These are phyloP conservation scores for Paedocypris micromegethes DNA, from an alignment of 2,797 vertebrate species.

Conservation along the genomic window DNA sequence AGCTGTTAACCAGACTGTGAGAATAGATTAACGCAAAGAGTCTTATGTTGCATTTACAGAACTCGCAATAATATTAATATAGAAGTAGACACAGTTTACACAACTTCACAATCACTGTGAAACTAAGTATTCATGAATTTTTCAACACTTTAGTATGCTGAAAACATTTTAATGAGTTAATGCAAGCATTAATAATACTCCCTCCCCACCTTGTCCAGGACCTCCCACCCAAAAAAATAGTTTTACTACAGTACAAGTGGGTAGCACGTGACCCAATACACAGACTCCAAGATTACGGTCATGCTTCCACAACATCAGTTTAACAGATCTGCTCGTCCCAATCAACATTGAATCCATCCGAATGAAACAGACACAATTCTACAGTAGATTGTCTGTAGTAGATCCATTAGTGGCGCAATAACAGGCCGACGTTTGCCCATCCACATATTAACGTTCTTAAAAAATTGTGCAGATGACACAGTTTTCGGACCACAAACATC, in stretches of 20 bases:
- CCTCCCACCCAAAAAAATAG: conserved; percentile 51
- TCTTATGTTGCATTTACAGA: too few relatives aligned
- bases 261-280: conserved; percentile 63
- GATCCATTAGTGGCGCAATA: not conserved
- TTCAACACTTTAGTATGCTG: conserved; percentile 54
- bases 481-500: conserved; percentile 56
- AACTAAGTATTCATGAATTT: not conserved
- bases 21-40: too few relatives aligned
- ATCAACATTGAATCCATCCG: conserved; percentile 40
- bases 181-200: conserved; percentile 65
- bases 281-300: conserved; percentile 59
- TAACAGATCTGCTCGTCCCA: not conserved
- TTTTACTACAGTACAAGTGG: conserved; percentile 61
- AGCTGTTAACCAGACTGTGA: too few relatives aligned
- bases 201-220: too few relatives aligned
- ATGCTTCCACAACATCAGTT: conserved; percentile 56
- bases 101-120: not conserved
- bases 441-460: not conserved
- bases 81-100: too few relatives aligned
- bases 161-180: conserved; percentile 77
- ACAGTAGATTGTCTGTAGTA: conserved; percentile 49
- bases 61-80: too few relatives aligned
- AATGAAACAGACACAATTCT: conserved; percentile 58
- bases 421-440: not conserved
- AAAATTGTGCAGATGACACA: conserved; percentile 42